A percentile compares a stretch with the other conserved stretches of the same genome.
Evolutionary conservation across 37 sponge, comb jelly and placozoan species (phyloP).

Genomic region (Lycopodina hypogea): DNA sequence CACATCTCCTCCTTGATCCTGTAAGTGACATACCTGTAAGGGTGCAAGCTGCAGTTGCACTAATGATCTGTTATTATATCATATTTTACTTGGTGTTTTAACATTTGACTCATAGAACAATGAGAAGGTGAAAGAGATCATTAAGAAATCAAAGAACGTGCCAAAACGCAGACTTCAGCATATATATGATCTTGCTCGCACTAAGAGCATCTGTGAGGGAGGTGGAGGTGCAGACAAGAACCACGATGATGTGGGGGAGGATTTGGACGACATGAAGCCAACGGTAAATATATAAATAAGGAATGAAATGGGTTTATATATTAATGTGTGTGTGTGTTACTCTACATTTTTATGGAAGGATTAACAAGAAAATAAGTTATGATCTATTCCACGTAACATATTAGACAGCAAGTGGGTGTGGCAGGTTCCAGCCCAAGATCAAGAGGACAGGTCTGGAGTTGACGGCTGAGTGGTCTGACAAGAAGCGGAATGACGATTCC

Average conservation of each 20-base stretch:
- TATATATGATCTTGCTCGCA: slow-evolving; percentile 88
- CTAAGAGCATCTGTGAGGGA: slow-evolving; percentile 80
- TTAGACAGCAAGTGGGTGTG: slow-evolving; percentile 80
- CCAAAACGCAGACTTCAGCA: slow-evolving; percentile 72
- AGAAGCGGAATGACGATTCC: slow-evolving; percentile 87
- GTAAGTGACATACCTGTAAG: slow-evolving; percentile 42
- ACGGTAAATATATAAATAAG: not conserved
- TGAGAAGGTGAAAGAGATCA: slow-evolving; percentile 86
- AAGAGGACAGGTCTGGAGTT: slow-evolving; percentile 83
- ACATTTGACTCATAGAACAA: slow-evolving; percentile 48
- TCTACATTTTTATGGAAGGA: too few relatives aligned
- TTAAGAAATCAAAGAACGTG: slow-evolving; percentile 52
- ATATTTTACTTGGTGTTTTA: not conserved
- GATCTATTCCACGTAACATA: too few relatives aligned
- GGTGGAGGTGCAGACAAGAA: slow-evolving; percentile 64
- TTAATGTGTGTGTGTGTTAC: too few relatives aligned
- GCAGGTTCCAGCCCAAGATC: slow-evolving; percentile 85
- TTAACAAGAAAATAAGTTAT: too few relatives aligned
- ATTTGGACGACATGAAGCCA: slow-evolving; percentile 6
- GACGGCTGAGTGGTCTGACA: slow-evolving; percentile 86
- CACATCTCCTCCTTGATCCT: slow-evolving; percentile 85
- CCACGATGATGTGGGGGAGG: slow-evolving; percentile 22
- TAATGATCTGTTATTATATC: not conserved
- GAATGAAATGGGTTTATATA: not conserved
- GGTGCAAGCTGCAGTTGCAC: not conserved